These are phyloP conservation scores for Sacculina carcini DNA, from an alignment of 2,888 invertebrate species.

Conservation along the genomic window DNA sequence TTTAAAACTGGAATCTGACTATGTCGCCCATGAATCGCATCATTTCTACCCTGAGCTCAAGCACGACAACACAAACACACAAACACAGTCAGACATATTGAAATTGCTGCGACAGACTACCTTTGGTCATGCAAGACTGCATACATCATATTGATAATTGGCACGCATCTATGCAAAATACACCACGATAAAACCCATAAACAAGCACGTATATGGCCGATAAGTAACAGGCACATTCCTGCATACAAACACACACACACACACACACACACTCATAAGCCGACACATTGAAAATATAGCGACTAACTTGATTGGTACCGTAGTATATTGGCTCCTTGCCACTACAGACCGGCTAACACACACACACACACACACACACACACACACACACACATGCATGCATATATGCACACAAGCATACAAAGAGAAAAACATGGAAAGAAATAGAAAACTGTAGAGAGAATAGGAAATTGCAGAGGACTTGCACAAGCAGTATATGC, in stretches of 20 bases:
- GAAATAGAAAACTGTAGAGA: not conserved
- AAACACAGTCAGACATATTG: conserved; percentile 1
- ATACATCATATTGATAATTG: too few species aligned
- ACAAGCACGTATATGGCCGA: not conserved
- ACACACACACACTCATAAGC: not conserved
- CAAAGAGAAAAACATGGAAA: not conserved
- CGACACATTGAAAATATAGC: not conserved
- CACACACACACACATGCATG: not conserved
- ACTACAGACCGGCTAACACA: not conserved
- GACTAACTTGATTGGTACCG: too few species aligned
- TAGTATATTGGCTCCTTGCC: not conserved
- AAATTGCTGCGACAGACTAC: too few species aligned
- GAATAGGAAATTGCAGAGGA: not conserved
- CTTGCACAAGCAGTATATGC: not conserved
- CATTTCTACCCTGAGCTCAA: not conserved
- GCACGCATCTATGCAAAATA: not conserved
- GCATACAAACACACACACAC: not conserved
- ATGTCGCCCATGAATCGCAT: not conserved
- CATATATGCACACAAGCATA: conserved; percentile 1
- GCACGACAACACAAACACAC: not conserved
- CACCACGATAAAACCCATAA: not conserved
- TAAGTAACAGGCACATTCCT: not conserved
- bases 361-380: conserved; percentile 1
- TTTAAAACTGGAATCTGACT: too few species aligned
- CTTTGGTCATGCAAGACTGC: too few species aligned